Evolutionary conservation across 2,888 invertebrate species (phyloP), one percentile per base, ranked within the genome.

Genomic region (Laothoe populi): DNA sequence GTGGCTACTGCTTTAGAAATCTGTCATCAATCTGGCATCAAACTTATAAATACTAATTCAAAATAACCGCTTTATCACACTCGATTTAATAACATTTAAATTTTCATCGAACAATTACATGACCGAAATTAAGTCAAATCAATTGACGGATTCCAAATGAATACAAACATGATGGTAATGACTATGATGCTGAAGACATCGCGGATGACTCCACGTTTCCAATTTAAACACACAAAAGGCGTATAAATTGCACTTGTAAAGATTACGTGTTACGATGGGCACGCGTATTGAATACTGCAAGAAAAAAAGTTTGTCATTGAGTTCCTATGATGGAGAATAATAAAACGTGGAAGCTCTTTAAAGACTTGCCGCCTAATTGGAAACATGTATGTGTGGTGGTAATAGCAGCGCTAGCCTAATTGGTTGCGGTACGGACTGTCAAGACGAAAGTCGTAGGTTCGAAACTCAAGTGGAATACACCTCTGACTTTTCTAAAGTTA

Each of bases 111-210:
- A 35, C 35, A 53, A 35, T 19, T 35, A 35, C 53, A 49, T 31
- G 16, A 49, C 19, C 35, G 35, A 64, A 65, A 59, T 59, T 57
- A 60, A 59, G 59, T 62, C 64, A 61, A 68, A 62, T n/a, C 19
- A 8, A 35, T 53, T 53, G 53, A 35, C 53, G 53, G 53, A 53
- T 35, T 11, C 53, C 10, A 35, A 53, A 19, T 35, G 53, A 19
- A 53, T 53, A 53, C 53, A 53, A 53, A 53, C 53, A 35, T 11
- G 11, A 11, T 1, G 16, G 31, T 53, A 53, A 53, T 53, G 19
- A 35, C 49, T 26, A 31, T 53, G 31, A 53, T 19, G 13, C 53
- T 10, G 19, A 19, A 31, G 31, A n/a, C 48, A 26, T 48, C 19
- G 10, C 7, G 23, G 19, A 5, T 38, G 38, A 1, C 38, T 38